Conservation (phyloP, 2,797 vertebrate genomes). For the Poecilia velifera region DNA sequence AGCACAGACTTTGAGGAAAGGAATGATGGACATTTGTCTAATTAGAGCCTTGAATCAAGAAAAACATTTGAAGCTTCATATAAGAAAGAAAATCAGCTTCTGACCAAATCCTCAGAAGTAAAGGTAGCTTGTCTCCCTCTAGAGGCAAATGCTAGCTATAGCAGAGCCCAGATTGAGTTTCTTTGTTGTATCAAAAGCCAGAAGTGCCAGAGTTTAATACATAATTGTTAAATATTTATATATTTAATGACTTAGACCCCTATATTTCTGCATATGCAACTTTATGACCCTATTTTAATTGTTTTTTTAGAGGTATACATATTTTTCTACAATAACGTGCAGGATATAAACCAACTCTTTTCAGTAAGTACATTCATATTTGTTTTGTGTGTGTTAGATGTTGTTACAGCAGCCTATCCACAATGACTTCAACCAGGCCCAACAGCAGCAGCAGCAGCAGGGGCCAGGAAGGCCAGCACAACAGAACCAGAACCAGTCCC, state of each 20-base stretch:
- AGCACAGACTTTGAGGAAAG: not conserved
- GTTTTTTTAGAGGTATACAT: not conserved
- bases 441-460: constrained; percentile 56
- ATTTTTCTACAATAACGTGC: not conserved
- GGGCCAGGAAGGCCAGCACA: constrained; percentile 62
- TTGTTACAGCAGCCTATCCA: constrained; percentile 84
- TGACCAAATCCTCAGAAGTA: constrained; percentile 9
- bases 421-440: constrained; percentile 66
- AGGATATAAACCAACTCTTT: not conserved
- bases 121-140: constrained; percentile 60
- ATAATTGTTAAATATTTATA: not conserved
- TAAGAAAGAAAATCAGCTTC: not conserved
- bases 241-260: not conserved
- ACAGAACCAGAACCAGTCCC: constrained; percentile 54
- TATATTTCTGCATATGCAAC: not conserved
- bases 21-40: not conserved
- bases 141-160: constrained; percentile 36
- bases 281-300: not conserved
- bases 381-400: constrained; percentile 75
- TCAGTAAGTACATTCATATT: not conserved
- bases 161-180: not conserved
- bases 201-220: not conserved
- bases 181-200: not conserved
- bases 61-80: not conserved
- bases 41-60: not conserved